Evolutionary conservation across 1,140 invertebrate species (phyloP), one percentile per base, ranked within the genome.

Genomic region (Pantala flavescens): DNA sequence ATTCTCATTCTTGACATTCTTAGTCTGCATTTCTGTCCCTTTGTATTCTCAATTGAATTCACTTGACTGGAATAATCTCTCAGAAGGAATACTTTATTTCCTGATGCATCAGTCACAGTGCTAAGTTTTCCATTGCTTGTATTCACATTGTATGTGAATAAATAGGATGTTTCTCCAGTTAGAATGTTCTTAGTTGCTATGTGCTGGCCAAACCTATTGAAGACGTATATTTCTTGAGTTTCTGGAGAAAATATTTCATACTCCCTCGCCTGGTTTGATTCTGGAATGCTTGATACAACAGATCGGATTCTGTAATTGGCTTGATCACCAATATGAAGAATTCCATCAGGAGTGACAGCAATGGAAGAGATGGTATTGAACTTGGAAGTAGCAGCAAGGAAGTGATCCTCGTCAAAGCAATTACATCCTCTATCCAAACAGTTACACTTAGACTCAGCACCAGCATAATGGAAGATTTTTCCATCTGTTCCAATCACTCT

Each of bases 161-260:
- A 88, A 80, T 97, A 98, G 74, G 93, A 90, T 0, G 90, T 94
- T 82, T 96, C 93, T 0, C 94, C 93, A 0, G 95, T 98, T 2
- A 97, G 84, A 75, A 98, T 96, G 81, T 97, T 97, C 76, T 91
- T 92, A 0, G 96, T 98, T 43, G 91, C 89, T 1, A 95, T 89
- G 79, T 98, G 96, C 81, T 98, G 95, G 0, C 96, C 97, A 80
- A 97, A 97, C 78, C 95, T 86, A 80, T 98, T 98, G 82, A 98
- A 98, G 14, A 97, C 90, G 80, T 97, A 98, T 71, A 96, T 91
- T 83, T 98, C 95, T 82, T 98, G 95, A 0, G 94, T 96, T 78
- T 97, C 95, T 0, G 96, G 94, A 0, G 94, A 94, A 77, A 95
- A 96, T 72, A 98, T 96, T 83, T 97, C 94, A 81, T 97, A 98